These are phyloP conservation scores for Orthonevra nobilis DNA, from an alignment of 2,888 invertebrate genomes.

Conservation along the genomic window DNA sequence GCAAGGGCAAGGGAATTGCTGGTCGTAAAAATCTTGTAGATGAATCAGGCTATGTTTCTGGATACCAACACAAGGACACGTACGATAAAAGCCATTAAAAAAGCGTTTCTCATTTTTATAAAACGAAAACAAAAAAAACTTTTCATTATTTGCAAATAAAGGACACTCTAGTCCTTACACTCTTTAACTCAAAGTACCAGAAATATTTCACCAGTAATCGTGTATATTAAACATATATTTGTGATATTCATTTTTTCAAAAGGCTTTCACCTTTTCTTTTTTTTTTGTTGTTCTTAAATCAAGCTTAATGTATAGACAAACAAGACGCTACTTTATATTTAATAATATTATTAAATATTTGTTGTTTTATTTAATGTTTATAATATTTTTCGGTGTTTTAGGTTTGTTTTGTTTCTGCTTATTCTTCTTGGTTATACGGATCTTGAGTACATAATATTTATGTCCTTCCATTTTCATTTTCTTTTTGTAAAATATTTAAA, in stretches of 20 bases:
- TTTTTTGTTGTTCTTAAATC: conserved; percentile 7
- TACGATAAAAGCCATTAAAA: conserved; percentile 84
- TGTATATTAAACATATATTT: conserved; percentile 49
- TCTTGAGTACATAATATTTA: conserved; percentile 36
- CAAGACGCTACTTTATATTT: conserved; percentile 37
- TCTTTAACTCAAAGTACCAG: too few relatives aligned
- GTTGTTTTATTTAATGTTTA: conserved; percentile 43
- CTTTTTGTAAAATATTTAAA: conserved; percentile 15
- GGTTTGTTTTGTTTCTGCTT: conserved; percentile 44
- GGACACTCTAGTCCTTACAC: conserved; percentile 40
- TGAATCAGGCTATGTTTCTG: conserved; percentile 89
- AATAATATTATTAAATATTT: conserved; percentile 43
- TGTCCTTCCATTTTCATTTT: conserved; percentile 1
- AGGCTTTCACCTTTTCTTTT: conserved; percentile 14
- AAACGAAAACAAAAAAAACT: too few relatives aligned
- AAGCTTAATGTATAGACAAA: conserved; percentile 52
- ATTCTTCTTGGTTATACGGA: conserved; percentile 39
- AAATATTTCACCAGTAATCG: conserved; percentile 45
- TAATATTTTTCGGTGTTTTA: conserved; percentile 45
- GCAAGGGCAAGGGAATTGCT: conserved; percentile 92
- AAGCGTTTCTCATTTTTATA: not conserved
- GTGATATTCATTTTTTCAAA: conserved; percentile 56
- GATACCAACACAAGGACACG: conserved; percentile 91
- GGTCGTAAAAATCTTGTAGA: conserved; percentile 89
- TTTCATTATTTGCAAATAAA: conserved; percentile 57